phyloP scores from a whole-genome alignment of 2,888 invertebrate genomes.

The Lapara coniferarum region DNA sequence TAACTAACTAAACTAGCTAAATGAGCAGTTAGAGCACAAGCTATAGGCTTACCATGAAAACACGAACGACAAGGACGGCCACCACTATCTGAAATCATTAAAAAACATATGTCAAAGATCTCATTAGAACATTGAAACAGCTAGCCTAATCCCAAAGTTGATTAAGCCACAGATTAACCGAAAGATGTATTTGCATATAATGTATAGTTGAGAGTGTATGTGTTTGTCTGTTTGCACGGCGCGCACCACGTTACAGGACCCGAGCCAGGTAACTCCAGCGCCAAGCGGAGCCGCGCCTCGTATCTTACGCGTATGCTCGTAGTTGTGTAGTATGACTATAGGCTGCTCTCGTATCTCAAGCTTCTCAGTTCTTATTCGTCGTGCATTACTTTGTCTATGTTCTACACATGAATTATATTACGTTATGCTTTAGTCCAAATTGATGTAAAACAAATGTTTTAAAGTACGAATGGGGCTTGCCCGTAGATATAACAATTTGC shows the following conservation, averaged over 20 bases:
- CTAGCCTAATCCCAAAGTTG: neutral
- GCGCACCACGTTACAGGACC: constrained; percentile 40
- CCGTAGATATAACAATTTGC: no score
- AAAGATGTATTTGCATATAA: neutral
- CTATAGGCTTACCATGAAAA: no score
- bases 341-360: neutral
- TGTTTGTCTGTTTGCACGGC: constrained; percentile 36
- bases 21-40: no score
- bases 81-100: no score
- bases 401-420: no score
- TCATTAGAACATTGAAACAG: neutral
- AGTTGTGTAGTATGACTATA: neutral
- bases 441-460: no score
- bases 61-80: neutral
- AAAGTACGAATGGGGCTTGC: no score
- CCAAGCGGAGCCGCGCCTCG: neutral
- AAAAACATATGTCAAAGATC: no score
- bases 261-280: constrained; percentile 37
- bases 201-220: constrained; percentile 26
- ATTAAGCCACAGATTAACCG: neutral
- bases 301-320: neutral
- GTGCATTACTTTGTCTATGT: no score
- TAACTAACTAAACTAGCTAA: no score
- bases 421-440: no score
- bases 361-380: neutral